Percentiles rank a stretch among this genome's conserved stretches.
Conservation (phyloP, 2,888 invertebrate species). For the Caenorhabditis panamensis region DNA sequence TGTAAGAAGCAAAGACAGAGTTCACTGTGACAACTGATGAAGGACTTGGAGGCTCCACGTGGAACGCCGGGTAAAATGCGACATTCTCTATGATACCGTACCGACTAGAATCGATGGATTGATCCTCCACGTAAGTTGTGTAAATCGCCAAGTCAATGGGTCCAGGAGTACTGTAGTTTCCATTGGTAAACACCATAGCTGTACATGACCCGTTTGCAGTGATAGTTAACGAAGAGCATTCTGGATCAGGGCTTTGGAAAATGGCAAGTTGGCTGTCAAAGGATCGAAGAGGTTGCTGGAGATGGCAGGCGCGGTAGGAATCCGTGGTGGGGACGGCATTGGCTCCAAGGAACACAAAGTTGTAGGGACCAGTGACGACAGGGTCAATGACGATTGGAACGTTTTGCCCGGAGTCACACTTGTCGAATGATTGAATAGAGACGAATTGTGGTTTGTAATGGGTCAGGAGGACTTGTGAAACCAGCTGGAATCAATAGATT, state of each 20-base stretch:
- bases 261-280: slow-evolving; percentile 19
- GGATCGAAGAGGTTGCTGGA: slow-evolving; percentile 20
- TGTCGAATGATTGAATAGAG: slow-evolving; percentile 37
- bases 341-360: slow-evolving; percentile 40
- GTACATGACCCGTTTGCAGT: slow-evolving; percentile 18
- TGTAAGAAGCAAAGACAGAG: slow-evolving; percentile 4
- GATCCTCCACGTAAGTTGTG: slow-evolving; percentile 36
- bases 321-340: slow-evolving; percentile 1
- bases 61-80: slow-evolving; percentile 33
- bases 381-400: slow-evolving; percentile 34
- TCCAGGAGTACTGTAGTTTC: background rate
- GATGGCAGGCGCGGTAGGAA: slow-evolving; percentile 14
- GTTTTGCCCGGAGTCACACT: background rate
- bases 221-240: slow-evolving; percentile 12
- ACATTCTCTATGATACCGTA: slow-evolving; percentile 47
- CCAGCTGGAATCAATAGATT: slow-evolving; percentile 17
- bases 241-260: slow-evolving; percentile 36
- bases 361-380: slow-evolving; percentile 18
- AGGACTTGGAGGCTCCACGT: slow-evolving; percentile 12
- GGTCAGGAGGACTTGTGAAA: slow-evolving; percentile 26
- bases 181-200: slow-evolving; percentile 39
- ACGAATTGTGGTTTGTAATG: slow-evolving; percentile 42
- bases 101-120: slow-evolving; percentile 28
- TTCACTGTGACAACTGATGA: slow-evolving; percentile 1
- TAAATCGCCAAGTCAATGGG: slow-evolving; percentile 23